Evolutionary conservation across 2,113 vertebrate species (phyloP), one percentile per base, ranked within the genome.

Genomic region (Xenopus tropicalis): DNA sequence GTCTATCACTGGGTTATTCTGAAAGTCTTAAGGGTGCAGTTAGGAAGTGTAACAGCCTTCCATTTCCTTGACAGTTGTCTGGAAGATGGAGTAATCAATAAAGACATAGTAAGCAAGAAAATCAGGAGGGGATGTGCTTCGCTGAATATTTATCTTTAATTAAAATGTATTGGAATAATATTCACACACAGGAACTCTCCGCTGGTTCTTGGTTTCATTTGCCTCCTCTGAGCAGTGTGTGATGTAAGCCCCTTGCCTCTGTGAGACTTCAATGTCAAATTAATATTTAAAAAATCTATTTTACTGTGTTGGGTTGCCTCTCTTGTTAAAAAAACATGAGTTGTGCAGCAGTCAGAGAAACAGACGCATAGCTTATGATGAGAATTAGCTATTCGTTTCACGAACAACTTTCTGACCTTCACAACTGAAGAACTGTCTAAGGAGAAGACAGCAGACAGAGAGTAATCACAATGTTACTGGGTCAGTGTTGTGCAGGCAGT

Each of bases 121-220:
- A 76, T 69, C 73, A 76, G 63, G 73, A 74, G 43, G 56, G 56
- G 68, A 25, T 61, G 51, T 56, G 66, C 66, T 76, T 69, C 52
- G 23, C 66, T 69, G 73, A 76, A 76, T 76, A 76, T 69, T 76
- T 76, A 74, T 76, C 24, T 69, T 69, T 69, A 76, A 76, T 69
- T 76, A 76, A 63, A 62, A 63, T 69, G 46, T 76, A 63, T 69
- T 76, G 66, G 63, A 69, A 76, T 69, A 69, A 63, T 63, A 62
- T 69, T 76, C 58, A 69, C 66, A 48, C 23, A 20, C 48, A 54
- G 57, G 66, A 69, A 62, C 56, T 19, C 25, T 24, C 23, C 62
- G 11, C 5, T 22, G 48, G 24, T 16, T 58, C 59, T 68, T 69
- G 46, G 24, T 61, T 76, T 46, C 21, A 61, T 74, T 61, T 17